These are phyloP conservation scores for Eurois occulta DNA, from an alignment of 2,888 invertebrate species.

Conservation along the genomic window DNA sequence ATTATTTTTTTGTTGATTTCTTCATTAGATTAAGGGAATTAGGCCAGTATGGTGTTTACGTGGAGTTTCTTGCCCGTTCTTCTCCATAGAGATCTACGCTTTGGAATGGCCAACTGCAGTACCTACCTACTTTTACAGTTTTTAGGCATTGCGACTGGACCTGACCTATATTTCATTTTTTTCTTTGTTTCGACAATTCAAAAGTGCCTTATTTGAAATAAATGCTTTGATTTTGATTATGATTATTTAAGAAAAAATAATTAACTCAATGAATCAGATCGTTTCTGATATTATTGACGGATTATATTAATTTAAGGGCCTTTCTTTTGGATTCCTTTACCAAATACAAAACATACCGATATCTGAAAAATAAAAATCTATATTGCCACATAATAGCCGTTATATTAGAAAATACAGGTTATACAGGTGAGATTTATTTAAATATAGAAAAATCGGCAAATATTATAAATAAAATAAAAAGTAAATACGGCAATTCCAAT, in stretches of 20 bases:
- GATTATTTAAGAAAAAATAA: not conserved
- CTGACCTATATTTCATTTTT: too few species aligned
- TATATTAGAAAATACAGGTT: not conserved
- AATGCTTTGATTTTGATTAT: too few species aligned
- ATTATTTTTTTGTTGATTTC: not conserved
- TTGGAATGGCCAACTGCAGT: too few species aligned
- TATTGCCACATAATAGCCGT: not conserved
- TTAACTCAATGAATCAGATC: not conserved
- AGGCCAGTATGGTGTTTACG: too few species aligned
- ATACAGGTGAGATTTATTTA: not conserved
- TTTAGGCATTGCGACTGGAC: too few species aligned
- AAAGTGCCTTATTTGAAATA: too few species aligned
- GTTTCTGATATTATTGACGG: not conserved
- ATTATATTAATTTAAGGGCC: not conserved
- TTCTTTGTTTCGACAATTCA: too few species aligned
- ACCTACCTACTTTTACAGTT: too few species aligned
- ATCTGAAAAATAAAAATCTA: not conserved
- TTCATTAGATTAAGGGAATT: not conserved
- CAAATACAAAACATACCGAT: not conserved
- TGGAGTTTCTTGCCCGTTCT: too few species aligned
- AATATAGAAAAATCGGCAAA: not conserved
- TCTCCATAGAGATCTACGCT: too few species aligned
- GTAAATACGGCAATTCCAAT: not conserved
- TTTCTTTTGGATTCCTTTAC: not conserved
- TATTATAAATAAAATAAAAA: not conserved